Evolutionary conservation across 1,140 invertebrate genomes (phyloP), one percentile per base, ranked within the genome.

Genomic region (Ooceraea biroi): DNA sequence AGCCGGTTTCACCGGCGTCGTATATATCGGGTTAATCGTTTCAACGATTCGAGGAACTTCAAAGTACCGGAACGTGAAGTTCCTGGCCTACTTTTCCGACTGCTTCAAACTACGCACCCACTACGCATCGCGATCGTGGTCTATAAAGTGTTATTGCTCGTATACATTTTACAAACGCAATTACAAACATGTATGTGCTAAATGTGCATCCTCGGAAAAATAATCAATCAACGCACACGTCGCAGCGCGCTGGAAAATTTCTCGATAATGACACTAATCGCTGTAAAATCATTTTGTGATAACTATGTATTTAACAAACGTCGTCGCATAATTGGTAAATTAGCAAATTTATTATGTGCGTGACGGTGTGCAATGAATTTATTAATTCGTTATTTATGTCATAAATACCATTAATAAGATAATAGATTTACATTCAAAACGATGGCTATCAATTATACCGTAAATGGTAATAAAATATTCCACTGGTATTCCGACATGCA

Each of bases 1-100:
- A 71, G 50, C 61, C 55, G 63, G 74, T 72, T 86, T 87, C 50
- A 84, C 50, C 68, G 17, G n/a, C 69, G 11, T 58, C 46, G 50
- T 36, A 44, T 76, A 83, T 69, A 84, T 84, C 73, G 82, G 69
- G 77, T 88, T 87, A 88, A 88, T 88, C 86, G 86, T 74, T 85
- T 68, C 73, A 71, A 82, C 72, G 82, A 82, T 88, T 71, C 41
- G 52, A 50, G 60, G 65, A 77, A 82, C 82, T 50, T 85, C 82
- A 88, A 87, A 88, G 82, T 82, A 55, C 48, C 74, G 36, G 46
- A 63, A 68, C 46, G 55, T 22, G 44, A 60, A 78, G 52, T 66
- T 52, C 52, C 55, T 73, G 71, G 71, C 86, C 86, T 65, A 88
- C 86, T 88, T 88, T 85, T 78, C 25, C 22, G 22, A 5, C 46